Evolutionary conservation across 2,888 invertebrate species (phyloP).

Genomic region (Coenonympha glycerion): DNA sequence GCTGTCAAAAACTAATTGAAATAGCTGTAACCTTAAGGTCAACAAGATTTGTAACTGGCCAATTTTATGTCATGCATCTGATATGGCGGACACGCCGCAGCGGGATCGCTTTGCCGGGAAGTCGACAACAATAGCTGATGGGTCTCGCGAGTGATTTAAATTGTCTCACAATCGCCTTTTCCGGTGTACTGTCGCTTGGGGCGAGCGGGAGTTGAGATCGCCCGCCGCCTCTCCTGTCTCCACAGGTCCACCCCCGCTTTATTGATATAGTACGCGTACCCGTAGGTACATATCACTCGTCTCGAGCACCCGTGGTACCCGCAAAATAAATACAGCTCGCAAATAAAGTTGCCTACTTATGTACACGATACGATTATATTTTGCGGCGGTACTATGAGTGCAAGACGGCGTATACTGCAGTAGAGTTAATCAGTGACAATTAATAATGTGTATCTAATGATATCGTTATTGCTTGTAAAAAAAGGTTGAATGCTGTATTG

Average conservation of each 20-base stretch:
- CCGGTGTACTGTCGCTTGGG: conserved; percentile 47
- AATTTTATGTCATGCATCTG: background rate
- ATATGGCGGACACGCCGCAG: conserved; percentile 5
- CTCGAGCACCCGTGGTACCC: background rate
- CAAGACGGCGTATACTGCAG: too few relatives aligned
- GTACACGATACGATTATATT: background rate
- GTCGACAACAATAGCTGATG: conserved; percentile 54
- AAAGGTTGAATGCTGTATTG: too few relatives aligned
- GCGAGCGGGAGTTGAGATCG: conserved; percentile 33
- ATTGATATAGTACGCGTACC: background rate
- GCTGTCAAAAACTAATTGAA: background rate
- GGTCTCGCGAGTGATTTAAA: conserved; percentile 57
- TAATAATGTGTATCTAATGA: too few relatives aligned
- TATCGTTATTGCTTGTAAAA: too few relatives aligned
- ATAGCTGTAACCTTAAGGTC: background rate
- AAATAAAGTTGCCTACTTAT: background rate
- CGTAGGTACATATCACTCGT: background rate
- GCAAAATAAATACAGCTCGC: background rate
- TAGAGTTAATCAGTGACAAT: too few relatives aligned
- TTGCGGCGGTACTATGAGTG: background rate
- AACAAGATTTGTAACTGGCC: background rate
- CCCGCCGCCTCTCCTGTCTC: conserved; percentile 26
- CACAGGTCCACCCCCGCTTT: conserved; percentile 16
- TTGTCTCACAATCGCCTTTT: conserved; percentile 67
- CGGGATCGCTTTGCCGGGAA: conserved; percentile 40